phyloP scores from a whole-genome alignment of 2,888 invertebrate genomes.

The Tiliacea citrago region DNA sequence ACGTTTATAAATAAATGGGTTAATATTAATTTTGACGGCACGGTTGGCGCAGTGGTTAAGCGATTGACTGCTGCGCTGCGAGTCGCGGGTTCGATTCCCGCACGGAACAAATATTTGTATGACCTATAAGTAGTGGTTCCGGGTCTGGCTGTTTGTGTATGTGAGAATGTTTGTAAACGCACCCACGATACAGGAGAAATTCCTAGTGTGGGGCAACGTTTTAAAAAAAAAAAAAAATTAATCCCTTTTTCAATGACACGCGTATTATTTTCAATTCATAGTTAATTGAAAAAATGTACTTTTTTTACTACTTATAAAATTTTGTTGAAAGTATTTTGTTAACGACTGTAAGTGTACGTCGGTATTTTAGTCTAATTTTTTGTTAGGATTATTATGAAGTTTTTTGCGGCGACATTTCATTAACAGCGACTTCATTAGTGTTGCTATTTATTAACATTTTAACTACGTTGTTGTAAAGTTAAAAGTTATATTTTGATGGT shows the following conservation, averaged over 20 bases:
- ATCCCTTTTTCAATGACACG: background rate
- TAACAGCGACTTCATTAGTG: conserved; percentile 24
- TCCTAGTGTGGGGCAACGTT: no score
- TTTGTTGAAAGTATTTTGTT: conserved; percentile 13
- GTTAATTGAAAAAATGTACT: background rate
- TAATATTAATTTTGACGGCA: no score
- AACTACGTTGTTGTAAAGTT: conserved; percentile 2
- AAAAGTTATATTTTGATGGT: conserved; percentile 3
- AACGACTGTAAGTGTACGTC: conserved; percentile 39
- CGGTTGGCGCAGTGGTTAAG: no score
- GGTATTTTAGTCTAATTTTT: conserved; percentile 42
- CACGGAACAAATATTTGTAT: no score
- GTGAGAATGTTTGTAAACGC: no score
- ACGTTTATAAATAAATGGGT: no score
- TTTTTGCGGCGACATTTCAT: conserved; percentile 39
- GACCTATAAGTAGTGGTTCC: no score
- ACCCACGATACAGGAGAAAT: no score
- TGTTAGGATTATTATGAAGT: conserved; percentile 30
- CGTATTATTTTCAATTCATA: background rate
- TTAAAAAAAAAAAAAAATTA: no score
- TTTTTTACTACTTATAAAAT: background rate
- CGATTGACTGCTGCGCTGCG: no score
- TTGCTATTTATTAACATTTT: conserved; percentile 1
- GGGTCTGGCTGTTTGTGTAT: no score
- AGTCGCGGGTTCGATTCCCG: no score